Base-by-base conservation (phyloP, 2,888 invertebrate genomes). In the Lochmaea crataegi region DNA sequence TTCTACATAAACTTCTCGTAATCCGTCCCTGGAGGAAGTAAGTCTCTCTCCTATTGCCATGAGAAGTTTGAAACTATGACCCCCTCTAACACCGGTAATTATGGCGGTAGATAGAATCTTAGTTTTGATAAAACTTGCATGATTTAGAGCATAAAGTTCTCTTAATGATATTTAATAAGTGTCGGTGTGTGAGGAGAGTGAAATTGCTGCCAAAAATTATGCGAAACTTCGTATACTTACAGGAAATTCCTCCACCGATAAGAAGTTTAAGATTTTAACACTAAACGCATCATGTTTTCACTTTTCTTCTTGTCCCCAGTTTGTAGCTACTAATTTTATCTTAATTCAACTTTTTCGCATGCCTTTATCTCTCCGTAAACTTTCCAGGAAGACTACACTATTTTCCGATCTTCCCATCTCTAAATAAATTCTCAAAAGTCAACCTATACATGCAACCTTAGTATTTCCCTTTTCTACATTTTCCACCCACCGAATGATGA, bases 121-220 rank as follows among this genome's bases (percentile, higher is more conserved):
- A 53, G 75, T 72, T 71, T 67, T 67, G 75, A 72, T 72, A 75
- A 75, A 64, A 72, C 64, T 75, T 41, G 53, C 72, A 72, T 75
- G 75, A 75, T 72, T 72, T 75, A 75, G 57, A 57, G 41, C 38
- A n/a, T 26, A 64, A 75, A 75, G 53, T 75, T 72, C 70, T 72
- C 67, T 57, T 75, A 75, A 75, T 67, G 75, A 75, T 69, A 66
- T 66, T 69, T 73, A 69, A 73, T 73, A 73, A 73, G 66, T 66
- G 69, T 56, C 57, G 53, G 67, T 61, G 12, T 61, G 12, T 12
- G 45, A 14, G 16, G 18, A 53, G 18, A 12, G 60, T 61, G 67
- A 42, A 71, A 67, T 66, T 66, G 22, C 45, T 58, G 45, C 67
- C 67, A 67, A 67, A 67, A 67, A 67, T 67, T 45, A 67, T 48